Conservation (phyloP, 2,797 vertebrate genomes). For the Helarctos malayanus region DNA sequence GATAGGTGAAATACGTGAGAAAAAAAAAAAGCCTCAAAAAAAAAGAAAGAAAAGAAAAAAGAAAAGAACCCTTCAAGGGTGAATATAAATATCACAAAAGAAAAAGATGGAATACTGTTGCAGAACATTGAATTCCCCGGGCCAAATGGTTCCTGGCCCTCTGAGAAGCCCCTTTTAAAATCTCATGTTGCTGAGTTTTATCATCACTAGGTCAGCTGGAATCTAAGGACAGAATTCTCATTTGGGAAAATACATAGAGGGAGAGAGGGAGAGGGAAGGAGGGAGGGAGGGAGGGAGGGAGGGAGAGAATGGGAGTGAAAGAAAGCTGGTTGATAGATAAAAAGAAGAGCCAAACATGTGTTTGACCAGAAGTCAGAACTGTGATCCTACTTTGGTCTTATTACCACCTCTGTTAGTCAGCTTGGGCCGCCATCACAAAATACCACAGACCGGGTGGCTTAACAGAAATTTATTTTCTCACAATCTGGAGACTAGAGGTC, state of each 20-base stretch:
- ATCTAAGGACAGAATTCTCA: not conserved
- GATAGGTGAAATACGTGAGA: not conserved
- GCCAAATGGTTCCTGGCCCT: not conserved
- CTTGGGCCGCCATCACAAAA: conserved; percentile 2
- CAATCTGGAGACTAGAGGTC: not conserved
- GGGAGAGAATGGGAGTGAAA: not conserved
- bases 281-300: too few relatives aligned
- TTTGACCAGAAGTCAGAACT: not conserved
- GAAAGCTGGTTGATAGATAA: not conserved
- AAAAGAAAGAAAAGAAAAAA: not conserved
- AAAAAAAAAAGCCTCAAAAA: not conserved
- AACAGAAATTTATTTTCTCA: conserved; percentile 35
- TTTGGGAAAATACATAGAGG: not conserved
- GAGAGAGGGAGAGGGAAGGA: rapidly evolving
- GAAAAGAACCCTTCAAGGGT: not conserved
- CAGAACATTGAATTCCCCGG: not conserved
- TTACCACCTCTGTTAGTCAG: not conserved
- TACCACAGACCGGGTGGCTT: not conserved
- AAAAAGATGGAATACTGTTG: not conserved
- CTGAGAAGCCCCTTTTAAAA: conserved; percentile 32
- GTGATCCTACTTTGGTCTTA: not conserved
- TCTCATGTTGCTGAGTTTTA: not conserved
- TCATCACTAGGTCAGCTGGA: not conserved
- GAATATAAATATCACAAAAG: not conserved
- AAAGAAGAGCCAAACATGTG: not conserved